phyloP scores from a whole-genome alignment of 2,888 invertebrate genomes.

The Scelioninae gen. 1 region DNA sequence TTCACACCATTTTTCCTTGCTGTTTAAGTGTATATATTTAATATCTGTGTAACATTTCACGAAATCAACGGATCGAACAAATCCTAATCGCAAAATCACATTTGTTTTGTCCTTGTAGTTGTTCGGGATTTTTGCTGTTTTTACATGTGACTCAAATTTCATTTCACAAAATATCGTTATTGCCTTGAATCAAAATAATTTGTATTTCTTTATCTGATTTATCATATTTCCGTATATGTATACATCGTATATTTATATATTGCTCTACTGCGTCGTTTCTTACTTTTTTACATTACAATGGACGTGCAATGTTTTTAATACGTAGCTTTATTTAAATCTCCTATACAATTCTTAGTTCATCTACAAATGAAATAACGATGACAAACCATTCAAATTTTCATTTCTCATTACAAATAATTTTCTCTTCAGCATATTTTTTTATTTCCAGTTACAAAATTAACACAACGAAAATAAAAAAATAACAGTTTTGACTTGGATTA shows the following conservation, averaged over 20 bases:
- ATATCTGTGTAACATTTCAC: constrained; percentile 70
- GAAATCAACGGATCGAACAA: constrained; percentile 68
- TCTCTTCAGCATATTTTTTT: too few species aligned
- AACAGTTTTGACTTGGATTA: too few species aligned
- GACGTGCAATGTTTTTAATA: constrained; percentile 64
- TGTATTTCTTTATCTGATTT: constrained; percentile 56
- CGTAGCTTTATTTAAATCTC: constrained; percentile 45
- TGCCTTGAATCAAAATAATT: constrained; percentile 70
- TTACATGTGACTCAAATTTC: constrained; percentile 44
- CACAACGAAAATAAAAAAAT: too few species aligned
- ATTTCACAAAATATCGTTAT: constrained; percentile 67
- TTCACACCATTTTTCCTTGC: constrained; percentile 78
- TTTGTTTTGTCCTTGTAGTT: constrained; percentile 38
- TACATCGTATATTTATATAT: constrained; percentile 65
- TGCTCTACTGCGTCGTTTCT: constrained; percentile 68
- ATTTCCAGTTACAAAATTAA: too few species aligned
- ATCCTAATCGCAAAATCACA: constrained; percentile 71
- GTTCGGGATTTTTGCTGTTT: constrained; percentile 22
- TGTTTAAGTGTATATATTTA: constrained; percentile 68
- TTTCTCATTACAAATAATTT: too few species aligned
- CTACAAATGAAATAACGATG: constrained; percentile 54
- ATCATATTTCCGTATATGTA: constrained; percentile 57
- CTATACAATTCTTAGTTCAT: constrained; percentile 47
- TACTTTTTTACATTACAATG: constrained; percentile 68
- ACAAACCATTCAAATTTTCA: constrained; percentile 37